Base-by-base conservation (phyloP, 2,797 vertebrate species). In the Threskiornis aethiopicus region DNA sequence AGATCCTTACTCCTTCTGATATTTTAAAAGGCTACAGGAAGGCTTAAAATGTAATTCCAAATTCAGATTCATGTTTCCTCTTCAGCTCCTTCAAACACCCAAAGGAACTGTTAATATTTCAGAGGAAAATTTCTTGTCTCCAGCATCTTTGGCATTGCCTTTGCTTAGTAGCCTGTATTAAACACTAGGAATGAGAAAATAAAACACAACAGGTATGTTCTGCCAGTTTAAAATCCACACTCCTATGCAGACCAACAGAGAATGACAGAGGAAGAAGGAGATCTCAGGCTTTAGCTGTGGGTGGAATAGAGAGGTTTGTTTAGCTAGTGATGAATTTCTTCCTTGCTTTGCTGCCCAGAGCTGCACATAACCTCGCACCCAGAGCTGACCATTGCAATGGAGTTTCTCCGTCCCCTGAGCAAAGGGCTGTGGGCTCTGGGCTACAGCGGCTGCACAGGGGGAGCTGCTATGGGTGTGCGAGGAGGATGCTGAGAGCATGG, bases 11-110 rank as follows among this genome's bases (percentile, higher is more conserved):
- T 95, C 87, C 84, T 84, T 82, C 70, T 92, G 95, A 10, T 93
- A 83, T 93, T 95, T 95, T 46, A 49, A 96, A 96, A 96, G 91
- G 87, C 90, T 84, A 51, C 80, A 44, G 25, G 57, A 71, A 90
- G 85, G 87, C 71, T 90, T 81, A 80, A 91, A 93, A 61, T 21
- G 82, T 42, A 84, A 83, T 91, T 96, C 88, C 81, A 49, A 88
- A 92, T 79, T 95, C 94, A 83, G 76, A 78, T 71, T 73, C 59
- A 2, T 24, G 42, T 65, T 91, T 85, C 59, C 64, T 22, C 69
- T 83, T 42, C 83, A 28, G 37, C 42, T 84, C 37, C 46, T 77
- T 66, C 70, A 64, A 78, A 93, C 61, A 52, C 73, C 61, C 71
- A 19, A n/a, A 91, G 79, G 62, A 87, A 49, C 44, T 47, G 67